Percentiles rank a stretch among this genome's conserved stretches.
phyloP scores from a whole-genome alignment of 2,888 invertebrate genomes.

The Hyalella azteca region DNA sequence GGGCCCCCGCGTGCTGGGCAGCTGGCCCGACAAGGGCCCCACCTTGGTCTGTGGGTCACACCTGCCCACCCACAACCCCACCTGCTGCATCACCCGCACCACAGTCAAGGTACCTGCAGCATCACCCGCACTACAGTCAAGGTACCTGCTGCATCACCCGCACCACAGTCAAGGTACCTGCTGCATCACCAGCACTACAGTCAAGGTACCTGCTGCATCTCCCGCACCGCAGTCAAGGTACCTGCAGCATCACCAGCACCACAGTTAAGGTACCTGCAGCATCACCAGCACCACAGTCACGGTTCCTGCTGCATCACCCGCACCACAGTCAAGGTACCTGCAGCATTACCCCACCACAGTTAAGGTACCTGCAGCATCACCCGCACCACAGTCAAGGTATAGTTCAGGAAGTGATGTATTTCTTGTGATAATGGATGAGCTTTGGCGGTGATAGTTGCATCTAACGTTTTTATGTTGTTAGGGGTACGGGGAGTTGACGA shows the following conservation, averaged over 20 bases:
- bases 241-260: no score
- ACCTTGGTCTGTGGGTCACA: slow-evolving; percentile 55
- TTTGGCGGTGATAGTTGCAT: no score
- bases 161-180: not conserved
- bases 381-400: not conserved
- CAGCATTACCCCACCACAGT: no score
- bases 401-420: no score
- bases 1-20: not conserved
- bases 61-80: slow-evolving; percentile 52
- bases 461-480: no score
- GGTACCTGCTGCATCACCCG: not conserved
- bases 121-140: not conserved
- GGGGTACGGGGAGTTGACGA: no score
- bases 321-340: slow-evolving; percentile 48
- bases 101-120: slow-evolving; percentile 45
- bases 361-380: not conserved
- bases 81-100: slow-evolving; percentile 51
- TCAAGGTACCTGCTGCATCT: not conserved
- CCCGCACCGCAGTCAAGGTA: no score
- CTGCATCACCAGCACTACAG: not conserved
- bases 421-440: no score
- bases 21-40: slow-evolving; percentile 44
- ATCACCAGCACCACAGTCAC: slow-evolving; percentile 51
- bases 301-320: slow-evolving; percentile 53
- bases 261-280: no score